Percentiles rank a stretch among this genome's conserved stretches.
These are phyloP conservation scores for Galerucella pusilla DNA, from an alignment of 2,888 invertebrate genomes.

Conservation along the genomic window DNA sequence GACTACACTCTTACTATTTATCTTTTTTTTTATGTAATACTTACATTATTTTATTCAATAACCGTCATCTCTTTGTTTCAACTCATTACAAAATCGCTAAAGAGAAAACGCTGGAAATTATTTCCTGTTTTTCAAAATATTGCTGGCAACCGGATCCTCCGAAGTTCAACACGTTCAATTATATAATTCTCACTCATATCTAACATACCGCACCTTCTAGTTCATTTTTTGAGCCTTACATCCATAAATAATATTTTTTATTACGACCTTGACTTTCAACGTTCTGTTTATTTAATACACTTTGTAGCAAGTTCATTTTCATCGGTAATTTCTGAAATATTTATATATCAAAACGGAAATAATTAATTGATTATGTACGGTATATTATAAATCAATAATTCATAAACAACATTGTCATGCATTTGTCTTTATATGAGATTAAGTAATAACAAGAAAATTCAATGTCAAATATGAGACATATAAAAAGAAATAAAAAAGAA, in stretches of 20 bases:
- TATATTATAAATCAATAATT: no score
- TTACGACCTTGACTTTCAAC: conserved; percentile 4
- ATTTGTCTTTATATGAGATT: no score
- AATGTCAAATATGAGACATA: no score
- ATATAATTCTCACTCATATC: not conserved
- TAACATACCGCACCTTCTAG: not conserved
- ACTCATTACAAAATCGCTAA: not conserved
- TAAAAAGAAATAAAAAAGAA: no score
- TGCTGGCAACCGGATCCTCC: not conserved
- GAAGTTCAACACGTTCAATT: not conserved
- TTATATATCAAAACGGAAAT: conserved; percentile 10
- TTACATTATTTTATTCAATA: not conserved
- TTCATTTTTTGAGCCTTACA: not conserved
- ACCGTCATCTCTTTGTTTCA: not conserved
- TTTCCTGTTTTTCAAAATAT: not conserved
- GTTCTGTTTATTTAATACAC: not conserved
- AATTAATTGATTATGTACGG: not conserved
- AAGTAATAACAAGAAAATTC: no score
- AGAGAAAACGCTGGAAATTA: not conserved
- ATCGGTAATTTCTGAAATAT: not conserved
- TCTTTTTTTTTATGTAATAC: not conserved
- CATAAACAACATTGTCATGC: no score
- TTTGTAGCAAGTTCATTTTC: conserved; percentile 10
- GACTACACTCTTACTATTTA: not conserved
- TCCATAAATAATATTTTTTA: not conserved